A percentile compares a stretch with the other conserved stretches of the same genome.
These are phyloP conservation scores for Campoplex capitator DNA, from an alignment of 2,888 invertebrate genomes.

Conservation along the genomic window DNA sequence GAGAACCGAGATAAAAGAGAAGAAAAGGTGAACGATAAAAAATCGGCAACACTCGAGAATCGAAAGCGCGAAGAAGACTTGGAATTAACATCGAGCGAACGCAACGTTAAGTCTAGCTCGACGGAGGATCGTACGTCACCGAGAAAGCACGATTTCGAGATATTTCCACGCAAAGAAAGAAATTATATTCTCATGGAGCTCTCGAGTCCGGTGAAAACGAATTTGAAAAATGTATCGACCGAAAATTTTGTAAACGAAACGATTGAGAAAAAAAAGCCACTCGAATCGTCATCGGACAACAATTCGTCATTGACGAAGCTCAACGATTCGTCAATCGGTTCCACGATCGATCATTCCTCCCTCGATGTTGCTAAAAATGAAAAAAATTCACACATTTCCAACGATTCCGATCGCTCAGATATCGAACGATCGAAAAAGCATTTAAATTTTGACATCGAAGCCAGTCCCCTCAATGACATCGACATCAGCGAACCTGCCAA, in stretches of 20 bases:
- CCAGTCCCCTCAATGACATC: slow-evolving; percentile 40
- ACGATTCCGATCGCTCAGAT: background rate
- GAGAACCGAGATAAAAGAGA: slow-evolving; percentile 21
- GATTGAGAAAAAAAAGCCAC: slow-evolving; percentile 44
- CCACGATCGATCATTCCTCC: slow-evolving; percentile 25
- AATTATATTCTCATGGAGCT: slow-evolving; percentile 79
- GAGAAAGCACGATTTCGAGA: slow-evolving; percentile 72
- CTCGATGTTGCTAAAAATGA: background rate
- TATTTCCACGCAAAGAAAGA: slow-evolving; percentile 76
- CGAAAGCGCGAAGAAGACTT: slow-evolving; percentile 56
- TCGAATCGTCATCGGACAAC: background rate
- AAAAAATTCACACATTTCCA: background rate
- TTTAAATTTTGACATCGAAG: slow-evolving; percentile 26
- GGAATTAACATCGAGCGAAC: slow-evolving; percentile 30
- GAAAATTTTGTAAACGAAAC: slow-evolving; percentile 51
- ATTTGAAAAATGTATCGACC: slow-evolving; percentile 46
- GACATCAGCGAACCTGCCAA: slow-evolving; percentile 68
- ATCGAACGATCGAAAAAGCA: background rate
- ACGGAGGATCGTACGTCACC: slow-evolving; percentile 57
- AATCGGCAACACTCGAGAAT: slow-evolving; percentile 6
- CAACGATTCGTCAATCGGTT: slow-evolving; percentile 32
- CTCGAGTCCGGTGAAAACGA: slow-evolving; percentile 75
- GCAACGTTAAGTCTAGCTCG: slow-evolving; percentile 19
- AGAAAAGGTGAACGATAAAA: slow-evolving; percentile 5
- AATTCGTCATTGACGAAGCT: background rate